Evolutionary conservation across 2,797 vertebrate species (phyloP).

Genomic region (Rhyacichthys aspro): DNA sequence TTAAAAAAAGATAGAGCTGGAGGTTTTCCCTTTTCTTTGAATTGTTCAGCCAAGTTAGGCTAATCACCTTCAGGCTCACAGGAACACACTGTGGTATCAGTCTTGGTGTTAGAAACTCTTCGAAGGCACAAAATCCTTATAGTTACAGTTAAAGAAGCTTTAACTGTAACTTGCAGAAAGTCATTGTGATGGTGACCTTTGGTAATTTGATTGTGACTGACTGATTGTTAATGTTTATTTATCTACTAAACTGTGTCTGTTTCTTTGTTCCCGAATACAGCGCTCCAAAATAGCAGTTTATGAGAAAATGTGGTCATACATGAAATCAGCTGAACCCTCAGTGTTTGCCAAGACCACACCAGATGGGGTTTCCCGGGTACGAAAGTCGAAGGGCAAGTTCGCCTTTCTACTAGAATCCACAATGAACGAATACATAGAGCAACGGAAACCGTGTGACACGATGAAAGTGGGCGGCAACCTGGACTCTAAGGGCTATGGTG

Average conservation of each 20-base stretch:
- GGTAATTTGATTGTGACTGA: background rate
- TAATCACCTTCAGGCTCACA: background rate
- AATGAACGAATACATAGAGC: slow-evolving; percentile 99
- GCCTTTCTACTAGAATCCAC: slow-evolving; percentile 99
- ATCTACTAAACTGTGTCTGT: slow-evolving; percentile 41
- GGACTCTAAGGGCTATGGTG: slow-evolving; percentile 99
- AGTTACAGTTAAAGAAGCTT: slow-evolving; percentile 8
- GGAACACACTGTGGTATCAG: background rate
- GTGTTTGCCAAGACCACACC: slow-evolving; percentile 99
- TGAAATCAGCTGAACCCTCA: slow-evolving; percentile 98
- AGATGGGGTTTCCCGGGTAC: slow-evolving; percentile 94
- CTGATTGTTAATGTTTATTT: slow-evolving; percentile 1
- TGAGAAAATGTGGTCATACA: slow-evolving; percentile 99
- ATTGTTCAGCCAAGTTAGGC: background rate
- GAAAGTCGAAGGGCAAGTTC: slow-evolving; percentile 99
- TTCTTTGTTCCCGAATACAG: slow-evolving; percentile 74
- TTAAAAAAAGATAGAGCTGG: background rate
- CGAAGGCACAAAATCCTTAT: background rate
- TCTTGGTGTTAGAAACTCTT: slow-evolving; percentile 4
- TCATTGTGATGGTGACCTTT: no score
- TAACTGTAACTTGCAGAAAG: background rate
- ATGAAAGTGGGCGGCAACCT: slow-evolving; percentile 99
- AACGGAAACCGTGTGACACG: slow-evolving; percentile 98
- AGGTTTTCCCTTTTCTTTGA: background rate
- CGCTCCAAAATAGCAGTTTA: slow-evolving; percentile 99